Evolutionary conservation across 2,113 vertebrate genomes (phyloP).

Genomic region (Hydrolagus affinis): DNA sequence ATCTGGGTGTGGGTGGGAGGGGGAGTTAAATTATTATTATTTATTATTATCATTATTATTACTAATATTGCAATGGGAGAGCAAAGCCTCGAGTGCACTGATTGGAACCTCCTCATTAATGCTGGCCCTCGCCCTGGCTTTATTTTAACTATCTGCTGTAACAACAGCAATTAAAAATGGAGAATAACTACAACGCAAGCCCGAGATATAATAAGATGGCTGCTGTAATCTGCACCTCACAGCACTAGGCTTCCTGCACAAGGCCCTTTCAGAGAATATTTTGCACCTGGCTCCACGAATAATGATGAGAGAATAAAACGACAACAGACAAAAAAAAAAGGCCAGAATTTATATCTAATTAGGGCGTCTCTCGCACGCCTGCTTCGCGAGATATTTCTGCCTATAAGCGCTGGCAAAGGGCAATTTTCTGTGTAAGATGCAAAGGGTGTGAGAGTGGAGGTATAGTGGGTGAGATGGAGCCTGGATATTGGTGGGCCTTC

Average conservation of each 20-base stretch:
- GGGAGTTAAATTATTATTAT: too few species aligned
- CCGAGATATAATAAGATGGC: background rate
- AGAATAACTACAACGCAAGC: background rate
- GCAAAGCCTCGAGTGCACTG: too few species aligned
- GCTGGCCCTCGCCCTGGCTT: background rate
- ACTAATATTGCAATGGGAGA: too few species aligned
- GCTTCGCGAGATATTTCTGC: background rate
- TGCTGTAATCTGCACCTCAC: background rate
- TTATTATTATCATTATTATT: too few species aligned
- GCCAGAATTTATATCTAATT: background rate
- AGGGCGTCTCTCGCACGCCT: background rate
- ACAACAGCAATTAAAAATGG: background rate
- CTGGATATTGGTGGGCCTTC: too few species aligned
- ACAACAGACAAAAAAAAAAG: background rate
- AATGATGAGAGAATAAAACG: background rate
- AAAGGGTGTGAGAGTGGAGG: background rate
- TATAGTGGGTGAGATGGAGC: too few species aligned
- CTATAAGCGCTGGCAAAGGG: background rate
- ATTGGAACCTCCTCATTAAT: background rate
- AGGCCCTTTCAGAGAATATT: background rate
- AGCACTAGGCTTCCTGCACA: background rate
- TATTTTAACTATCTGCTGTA: background rate
- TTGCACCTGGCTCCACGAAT: background rate
- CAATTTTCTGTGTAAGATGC: background rate
- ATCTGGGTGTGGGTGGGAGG: too few species aligned